Evolutionary conservation across 2,888 invertebrate species (phyloP).

Genomic region (Nymphalis urticae): DNA sequence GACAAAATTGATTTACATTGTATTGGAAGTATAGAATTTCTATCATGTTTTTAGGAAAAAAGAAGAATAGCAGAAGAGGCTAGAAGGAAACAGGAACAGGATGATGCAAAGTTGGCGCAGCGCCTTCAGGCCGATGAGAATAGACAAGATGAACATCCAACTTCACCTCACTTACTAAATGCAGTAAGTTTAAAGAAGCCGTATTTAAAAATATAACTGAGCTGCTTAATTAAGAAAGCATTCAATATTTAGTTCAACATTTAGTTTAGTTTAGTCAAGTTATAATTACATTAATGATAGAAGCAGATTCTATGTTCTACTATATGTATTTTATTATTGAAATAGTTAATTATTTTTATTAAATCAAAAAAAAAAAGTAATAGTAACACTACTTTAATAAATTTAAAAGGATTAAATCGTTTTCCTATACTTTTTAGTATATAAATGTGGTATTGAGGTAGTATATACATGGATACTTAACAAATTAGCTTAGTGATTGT

Average conservation of each 20-base stretch:
- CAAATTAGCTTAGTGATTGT: too few relatives aligned
- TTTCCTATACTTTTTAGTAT: too few relatives aligned
- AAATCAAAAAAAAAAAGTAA: too few relatives aligned
- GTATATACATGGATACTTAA: too few relatives aligned
- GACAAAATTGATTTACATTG: neutral
- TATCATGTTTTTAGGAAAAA: constrained; percentile 53
- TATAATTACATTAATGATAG: too few relatives aligned
- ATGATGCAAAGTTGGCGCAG: constrained; percentile 73
- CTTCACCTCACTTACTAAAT: constrained; percentile 61
- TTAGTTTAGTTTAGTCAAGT: too few relatives aligned
- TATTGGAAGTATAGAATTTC: neutral
- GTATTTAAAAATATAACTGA: neutral
- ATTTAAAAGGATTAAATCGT: too few relatives aligned
- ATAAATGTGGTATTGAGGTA: too few relatives aligned
- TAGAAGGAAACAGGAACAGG: constrained; percentile 70
- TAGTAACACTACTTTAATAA: too few relatives aligned
- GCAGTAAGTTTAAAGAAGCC: constrained; percentile 47
- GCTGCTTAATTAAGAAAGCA: neutral
- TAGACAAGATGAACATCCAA: constrained; percentile 54
- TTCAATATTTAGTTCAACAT: neutral
- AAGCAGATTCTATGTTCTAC: too few relatives aligned
- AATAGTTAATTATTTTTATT: too few relatives aligned
- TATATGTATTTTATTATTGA: too few relatives aligned
- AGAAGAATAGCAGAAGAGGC: constrained; percentile 66
- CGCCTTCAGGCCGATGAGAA: constrained; percentile 73